Evolutionary conservation across 2,113 vertebrate genomes (phyloP).

Genomic region (Prunella fulvescens): DNA sequence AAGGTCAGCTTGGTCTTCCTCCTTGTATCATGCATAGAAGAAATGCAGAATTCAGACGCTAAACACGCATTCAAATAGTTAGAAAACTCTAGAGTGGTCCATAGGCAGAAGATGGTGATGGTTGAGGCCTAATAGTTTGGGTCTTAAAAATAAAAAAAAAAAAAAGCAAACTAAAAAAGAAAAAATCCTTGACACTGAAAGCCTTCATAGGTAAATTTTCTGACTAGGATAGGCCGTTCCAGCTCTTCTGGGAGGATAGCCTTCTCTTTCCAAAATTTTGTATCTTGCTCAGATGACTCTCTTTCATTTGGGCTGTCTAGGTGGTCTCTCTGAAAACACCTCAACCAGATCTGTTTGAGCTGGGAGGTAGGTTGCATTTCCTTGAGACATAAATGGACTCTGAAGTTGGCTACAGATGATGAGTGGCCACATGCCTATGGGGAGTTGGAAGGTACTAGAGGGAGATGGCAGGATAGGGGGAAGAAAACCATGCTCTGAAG

Average conservation of each 20-base stretch:
- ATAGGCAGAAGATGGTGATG: neutral
- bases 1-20: neutral
- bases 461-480: neutral
- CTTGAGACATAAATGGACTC: neutral
- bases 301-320: neutral
- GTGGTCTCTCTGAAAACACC: neutral
- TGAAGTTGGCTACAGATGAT: neutral
- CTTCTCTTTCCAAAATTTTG: neutral
- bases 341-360: neutral
- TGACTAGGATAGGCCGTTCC: neutral
- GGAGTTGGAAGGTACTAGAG: neutral
- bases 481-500: neutral
- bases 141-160: neutral
- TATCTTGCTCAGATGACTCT: neutral
- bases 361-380: neutral
- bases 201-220: neutral
- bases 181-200: neutral
- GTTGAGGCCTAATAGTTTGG: neutral
- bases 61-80: neutral
- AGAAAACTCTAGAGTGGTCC: neutral
- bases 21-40: neutral
- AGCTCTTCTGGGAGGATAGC: neutral
- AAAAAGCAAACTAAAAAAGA: neutral
- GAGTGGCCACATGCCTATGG: neutral
- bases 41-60: neutral